A percentile compares a stretch with the other conserved stretches of the same genome.
Conservation (phyloP, 2,888 invertebrate genomes). For the Anarsia innoxiella region DNA sequence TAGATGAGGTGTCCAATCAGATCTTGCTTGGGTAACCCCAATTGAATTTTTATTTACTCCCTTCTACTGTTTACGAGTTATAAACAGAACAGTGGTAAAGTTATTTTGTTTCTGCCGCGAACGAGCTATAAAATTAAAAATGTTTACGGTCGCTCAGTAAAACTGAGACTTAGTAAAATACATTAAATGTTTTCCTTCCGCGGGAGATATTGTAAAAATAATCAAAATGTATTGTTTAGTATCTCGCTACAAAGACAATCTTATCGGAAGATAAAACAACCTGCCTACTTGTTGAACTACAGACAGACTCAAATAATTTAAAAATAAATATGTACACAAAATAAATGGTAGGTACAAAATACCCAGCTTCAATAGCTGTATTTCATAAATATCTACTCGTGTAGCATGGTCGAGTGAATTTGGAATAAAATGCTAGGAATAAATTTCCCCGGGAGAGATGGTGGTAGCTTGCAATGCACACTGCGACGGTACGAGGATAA, state of each 20-base stretch:
- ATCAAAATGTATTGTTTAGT: no score
- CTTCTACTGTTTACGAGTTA: slow-evolving; percentile 26
- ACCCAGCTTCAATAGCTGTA: slow-evolving; percentile 1
- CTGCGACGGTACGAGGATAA: no score
- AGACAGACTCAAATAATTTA: no score
- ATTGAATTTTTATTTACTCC: slow-evolving; percentile 23
- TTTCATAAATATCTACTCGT: slow-evolving; percentile 22
- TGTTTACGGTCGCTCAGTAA: slow-evolving; percentile 19
- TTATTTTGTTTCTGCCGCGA: slow-evolving; percentile 28
- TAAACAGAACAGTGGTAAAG: slow-evolving; percentile 25
- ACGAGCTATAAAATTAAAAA: slow-evolving; percentile 26
- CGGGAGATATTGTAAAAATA: slow-evolving; percentile 9
- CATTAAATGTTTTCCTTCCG: no score
- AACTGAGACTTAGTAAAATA: slow-evolving; percentile 8
- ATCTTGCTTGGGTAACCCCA: slow-evolving; percentile 17
- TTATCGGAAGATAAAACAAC: no score
- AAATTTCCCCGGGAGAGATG: slow-evolving; percentile 31
- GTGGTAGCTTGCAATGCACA: slow-evolving; percentile 27
- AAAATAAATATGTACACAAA: no score
- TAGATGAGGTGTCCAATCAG: no score
- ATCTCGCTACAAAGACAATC: no score
- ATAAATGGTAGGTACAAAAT: no score
- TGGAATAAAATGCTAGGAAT: slow-evolving; percentile 35
- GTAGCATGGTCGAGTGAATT: slow-evolving; percentile 27
- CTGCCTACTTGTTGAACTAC: no score